Evolutionary conservation across 1,140 invertebrate species (phyloP), one percentile per base, ranked within the genome.

Genomic region (Ceratina calcarata): DNA sequence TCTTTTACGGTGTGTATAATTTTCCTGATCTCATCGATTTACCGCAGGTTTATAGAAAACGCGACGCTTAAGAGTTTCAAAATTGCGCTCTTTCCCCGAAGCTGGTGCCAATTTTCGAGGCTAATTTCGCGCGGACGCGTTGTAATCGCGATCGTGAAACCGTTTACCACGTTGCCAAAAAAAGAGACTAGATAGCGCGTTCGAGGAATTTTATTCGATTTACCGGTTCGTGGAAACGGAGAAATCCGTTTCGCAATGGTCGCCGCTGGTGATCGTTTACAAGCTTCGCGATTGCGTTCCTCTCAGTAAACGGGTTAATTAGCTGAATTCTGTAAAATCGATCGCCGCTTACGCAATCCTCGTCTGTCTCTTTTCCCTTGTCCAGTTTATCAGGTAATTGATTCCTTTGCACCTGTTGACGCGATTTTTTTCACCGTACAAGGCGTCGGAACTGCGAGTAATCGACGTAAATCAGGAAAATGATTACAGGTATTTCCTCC

Each of bases 181-280:
- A 20, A 15, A 1, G 8, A 16, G 12, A 12, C 8, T 20, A 49
- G 49, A 8, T 6, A 45, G 16, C 32, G 13, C 18, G 27, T 77
- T 70, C 75, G 57, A 0, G 22, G 75, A 77, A 77, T 70, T 70
- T 61, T 24, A 61, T 77, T 70, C 67, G 66, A 70, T 77, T 61
- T n/a, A 49, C 57, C 24, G 67, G 18, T 77, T 77, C 75, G 57
- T 70, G 75, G 75, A 77, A 77, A 77, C 67, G 75, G 75, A 70
- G 75, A 77, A 62, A 77, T 77, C 70, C 66, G 22, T 51, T 69
- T 49, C 37, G 66, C 55, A 61, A 69, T 22, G 22, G 37, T 20
- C 1, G 32, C 65, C 66, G 57, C 18, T 55, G 65, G 22, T 60
- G 66, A 22, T 61, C 75, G 57, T 49, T 77, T 51, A 51, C 58